Evolutionary conservation across 2,888 invertebrate species (phyloP), one percentile per base, ranked within the genome.

Genomic region (Pilophorus perplexus): DNA sequence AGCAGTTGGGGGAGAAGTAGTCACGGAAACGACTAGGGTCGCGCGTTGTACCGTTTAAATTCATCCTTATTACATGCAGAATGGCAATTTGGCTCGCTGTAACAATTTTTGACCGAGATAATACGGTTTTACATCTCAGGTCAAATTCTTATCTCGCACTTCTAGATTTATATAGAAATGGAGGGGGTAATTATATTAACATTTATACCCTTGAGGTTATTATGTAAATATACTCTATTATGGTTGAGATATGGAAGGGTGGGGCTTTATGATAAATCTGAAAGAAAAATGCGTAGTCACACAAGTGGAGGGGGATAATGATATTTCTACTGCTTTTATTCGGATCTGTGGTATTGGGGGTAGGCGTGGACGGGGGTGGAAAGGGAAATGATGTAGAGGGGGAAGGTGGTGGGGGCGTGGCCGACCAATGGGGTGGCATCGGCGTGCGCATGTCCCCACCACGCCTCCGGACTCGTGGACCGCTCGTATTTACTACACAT

Each of bases 391-490:
- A n/a, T n/a, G n/a, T n/a, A n/a, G n/a, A n/a, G 27, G 73, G 66
- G 67, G 64, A 62, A 68, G 68, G 73, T 73, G 71, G 71, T 59
- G 66, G 69, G 64, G 68, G 69, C 66, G 68, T 38, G 50, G 65
- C 44, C 64, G 62, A 57, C 71, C 69, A 71, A 69, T 69, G 46
- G 52, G 65, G 40, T 25, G 66, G 71, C 71, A 64, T 20, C 75
- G 76, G 76, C 75, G 75, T 75, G 75, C 74, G 75, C 76, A 77
- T 78, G 40, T 76, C 73, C 71, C 74, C 72, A 44, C 59, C 28
- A 46, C 75, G 76, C 73, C 75, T 75, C 76, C 75, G 74, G 38
- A 67, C 44, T 28, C 44, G 25, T 23, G 37, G 65, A 60, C 55
- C 66, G 66, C 65, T 66, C 62, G 62, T 46, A 65, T 64, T 68